phyloP scores from a whole-genome alignment of 2,113 vertebrate genomes.

The Marmota flaviventris region DNA sequence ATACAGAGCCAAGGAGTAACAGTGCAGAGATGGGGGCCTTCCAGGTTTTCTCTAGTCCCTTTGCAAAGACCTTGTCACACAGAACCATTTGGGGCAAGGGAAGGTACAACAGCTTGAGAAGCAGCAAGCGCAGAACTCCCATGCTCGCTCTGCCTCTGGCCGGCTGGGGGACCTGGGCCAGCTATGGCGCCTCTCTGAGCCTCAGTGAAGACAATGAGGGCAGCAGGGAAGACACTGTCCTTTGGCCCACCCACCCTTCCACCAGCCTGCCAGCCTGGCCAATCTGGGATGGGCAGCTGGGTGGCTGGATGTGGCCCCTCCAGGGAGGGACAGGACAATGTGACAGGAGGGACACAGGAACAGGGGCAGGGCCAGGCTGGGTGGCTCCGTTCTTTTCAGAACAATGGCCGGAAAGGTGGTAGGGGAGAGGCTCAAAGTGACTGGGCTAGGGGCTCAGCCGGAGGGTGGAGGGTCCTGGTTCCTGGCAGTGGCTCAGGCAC shows the following conservation, averaged over 20 bases:
- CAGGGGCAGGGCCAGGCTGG: conserved; percentile 69
- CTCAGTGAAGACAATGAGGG: conserved; percentile 53
- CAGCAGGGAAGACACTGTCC: background rate
- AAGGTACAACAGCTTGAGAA: background rate
- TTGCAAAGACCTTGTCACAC: conserved; percentile 30
- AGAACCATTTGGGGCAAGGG: background rate
- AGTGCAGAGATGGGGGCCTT: background rate
- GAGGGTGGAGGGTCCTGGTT: conserved; percentile 58
- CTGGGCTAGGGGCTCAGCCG: conserved; percentile 54
- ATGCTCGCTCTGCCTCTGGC: background rate
- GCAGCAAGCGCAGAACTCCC: background rate
- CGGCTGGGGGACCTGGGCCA: background rate
- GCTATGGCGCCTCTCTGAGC: background rate
- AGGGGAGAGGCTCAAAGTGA: background rate
- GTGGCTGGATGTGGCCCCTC: background rate
- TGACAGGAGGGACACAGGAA: conserved; percentile 74
- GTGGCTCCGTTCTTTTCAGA: conserved; percentile 75
- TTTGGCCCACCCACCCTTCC: background rate
- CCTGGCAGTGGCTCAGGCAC: conserved; percentile 46
- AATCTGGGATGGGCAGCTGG: background rate
- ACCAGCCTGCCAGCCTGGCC: background rate
- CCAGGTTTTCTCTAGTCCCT: background rate
- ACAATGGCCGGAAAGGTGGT: conserved; percentile 84
- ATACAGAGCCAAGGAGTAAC: background rate
- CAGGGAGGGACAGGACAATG: conserved; percentile 57